Evolutionary conservation across 2,797 vertebrate genomes (phyloP).

Genomic region (Sebastes taczanowskii): DNA sequence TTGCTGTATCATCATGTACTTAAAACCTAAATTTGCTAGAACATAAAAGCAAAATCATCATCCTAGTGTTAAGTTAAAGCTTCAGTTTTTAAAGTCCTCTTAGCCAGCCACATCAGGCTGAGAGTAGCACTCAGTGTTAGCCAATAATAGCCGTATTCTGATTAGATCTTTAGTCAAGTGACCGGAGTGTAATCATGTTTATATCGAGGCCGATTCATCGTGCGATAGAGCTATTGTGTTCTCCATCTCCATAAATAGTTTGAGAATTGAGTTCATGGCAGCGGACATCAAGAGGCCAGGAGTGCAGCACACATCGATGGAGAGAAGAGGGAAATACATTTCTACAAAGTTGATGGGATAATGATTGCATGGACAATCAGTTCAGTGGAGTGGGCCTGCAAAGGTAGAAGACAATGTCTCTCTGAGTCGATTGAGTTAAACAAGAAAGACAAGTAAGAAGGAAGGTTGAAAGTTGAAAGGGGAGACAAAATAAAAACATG

Average conservation of each 20-base stretch:
- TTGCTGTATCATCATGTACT: neutral
- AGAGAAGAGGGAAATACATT: slow-evolving; percentile 7
- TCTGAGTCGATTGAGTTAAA: neutral
- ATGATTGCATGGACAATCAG: neutral
- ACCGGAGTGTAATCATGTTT: slow-evolving; percentile 29
- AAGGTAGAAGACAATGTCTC: neutral
- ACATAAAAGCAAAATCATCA: neutral
- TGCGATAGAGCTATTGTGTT: neutral
- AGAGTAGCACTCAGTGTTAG: neutral
- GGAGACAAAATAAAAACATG: neutral
- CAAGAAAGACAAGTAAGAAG: neutral
- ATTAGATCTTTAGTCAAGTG: slow-evolving; percentile 32
- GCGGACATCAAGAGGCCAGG: slow-evolving; percentile 14
- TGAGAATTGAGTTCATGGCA: slow-evolving; percentile 20
- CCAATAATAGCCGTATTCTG: neutral
- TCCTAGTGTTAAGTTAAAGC: neutral
- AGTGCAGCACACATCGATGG: neutral
- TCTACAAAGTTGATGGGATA: slow-evolving; percentile 11
- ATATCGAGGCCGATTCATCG: slow-evolving; percentile 9
- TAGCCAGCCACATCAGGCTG: neutral
- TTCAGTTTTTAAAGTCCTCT: neutral
- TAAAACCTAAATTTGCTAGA: neutral
- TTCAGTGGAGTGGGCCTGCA: neutral
- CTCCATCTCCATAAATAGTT: slow-evolving; percentile 23
- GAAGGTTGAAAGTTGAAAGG: neutral